phyloP scores from a whole-genome alignment of 2,113 vertebrate species.

The Ondatra zibethicus region DNA sequence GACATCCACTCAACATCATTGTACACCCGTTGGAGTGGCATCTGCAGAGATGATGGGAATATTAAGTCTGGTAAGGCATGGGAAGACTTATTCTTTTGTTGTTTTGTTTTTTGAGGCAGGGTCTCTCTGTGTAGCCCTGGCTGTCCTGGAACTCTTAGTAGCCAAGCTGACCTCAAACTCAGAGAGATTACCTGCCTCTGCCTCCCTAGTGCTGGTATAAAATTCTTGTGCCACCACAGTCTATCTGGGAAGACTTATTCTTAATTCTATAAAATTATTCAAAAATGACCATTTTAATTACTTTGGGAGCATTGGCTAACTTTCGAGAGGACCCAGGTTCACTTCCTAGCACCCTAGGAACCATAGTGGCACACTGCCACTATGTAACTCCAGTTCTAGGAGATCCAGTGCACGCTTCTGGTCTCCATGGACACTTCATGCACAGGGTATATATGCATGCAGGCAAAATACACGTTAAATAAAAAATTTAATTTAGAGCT shows the following conservation, averaged over 20 bases:
- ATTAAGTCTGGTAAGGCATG: constrained; percentile 95
- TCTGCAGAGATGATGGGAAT: constrained; percentile 97
- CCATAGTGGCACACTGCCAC: not conserved
- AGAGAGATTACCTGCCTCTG: not conserved
- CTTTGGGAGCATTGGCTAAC: not conserved
- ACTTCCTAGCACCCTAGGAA: not conserved
- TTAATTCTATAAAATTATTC: not conserved
- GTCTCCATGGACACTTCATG: not conserved
- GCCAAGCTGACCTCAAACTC: not conserved
- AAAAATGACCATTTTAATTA: not conserved
- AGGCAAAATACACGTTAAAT: not conserved
- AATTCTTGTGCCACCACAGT: not conserved
- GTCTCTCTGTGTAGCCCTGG: not conserved
- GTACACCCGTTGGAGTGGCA: constrained; percentile 95
- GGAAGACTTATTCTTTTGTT: not conserved
- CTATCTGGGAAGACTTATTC: not conserved
- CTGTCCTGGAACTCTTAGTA: not conserved
- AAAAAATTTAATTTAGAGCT: not conserved
- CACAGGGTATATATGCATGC: not conserved
- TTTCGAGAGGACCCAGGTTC: not conserved
- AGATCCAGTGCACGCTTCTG: not conserved
- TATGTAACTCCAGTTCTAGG: not conserved
- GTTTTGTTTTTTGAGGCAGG: not conserved
- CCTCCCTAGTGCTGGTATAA: not conserved
- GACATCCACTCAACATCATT: constrained; percentile 89